A percentile compares a stretch with the other conserved stretches of the same genome.
phyloP scores from a whole-genome alignment of 2,113 vertebrate species.

The Capreolus pygargus region DNA sequence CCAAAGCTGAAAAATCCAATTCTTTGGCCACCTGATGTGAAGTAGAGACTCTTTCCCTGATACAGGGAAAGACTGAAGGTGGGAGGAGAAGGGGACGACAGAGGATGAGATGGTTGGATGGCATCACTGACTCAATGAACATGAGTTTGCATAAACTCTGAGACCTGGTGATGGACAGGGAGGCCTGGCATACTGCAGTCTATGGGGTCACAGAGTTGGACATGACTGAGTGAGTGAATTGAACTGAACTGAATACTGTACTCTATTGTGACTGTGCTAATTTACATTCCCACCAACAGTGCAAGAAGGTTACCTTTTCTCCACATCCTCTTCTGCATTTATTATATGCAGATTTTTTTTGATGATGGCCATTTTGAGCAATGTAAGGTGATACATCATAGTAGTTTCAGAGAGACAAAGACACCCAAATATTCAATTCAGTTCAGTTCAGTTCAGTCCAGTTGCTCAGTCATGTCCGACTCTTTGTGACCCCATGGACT shows the following conservation, averaged over 20 bases:
- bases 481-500: too few species aligned
- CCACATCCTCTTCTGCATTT: neutral
- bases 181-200: neutral
- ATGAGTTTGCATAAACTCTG: neutral
- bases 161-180: neutral
- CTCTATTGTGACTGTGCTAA: neutral
- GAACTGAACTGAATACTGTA: neutral
- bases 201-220: neutral
- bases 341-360: neutral
- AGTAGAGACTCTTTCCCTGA: neutral
- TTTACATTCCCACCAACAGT: neutral
- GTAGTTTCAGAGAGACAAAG: neutral
- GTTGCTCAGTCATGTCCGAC: too few species aligned
- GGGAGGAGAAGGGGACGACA: neutral
- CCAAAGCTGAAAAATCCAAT: accelerated
- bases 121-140: neutral
- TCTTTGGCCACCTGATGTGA: neutral
- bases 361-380: neutral
- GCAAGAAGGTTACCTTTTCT: neutral
- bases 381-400: neutral
- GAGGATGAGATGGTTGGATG: neutral
- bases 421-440: neutral
- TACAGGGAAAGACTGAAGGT: neutral
- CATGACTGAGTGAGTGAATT: neutral
- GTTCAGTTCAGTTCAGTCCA: neutral